Conservation (phyloP, 1,140 invertebrate genomes). For the Penaeus indicus region DNA sequence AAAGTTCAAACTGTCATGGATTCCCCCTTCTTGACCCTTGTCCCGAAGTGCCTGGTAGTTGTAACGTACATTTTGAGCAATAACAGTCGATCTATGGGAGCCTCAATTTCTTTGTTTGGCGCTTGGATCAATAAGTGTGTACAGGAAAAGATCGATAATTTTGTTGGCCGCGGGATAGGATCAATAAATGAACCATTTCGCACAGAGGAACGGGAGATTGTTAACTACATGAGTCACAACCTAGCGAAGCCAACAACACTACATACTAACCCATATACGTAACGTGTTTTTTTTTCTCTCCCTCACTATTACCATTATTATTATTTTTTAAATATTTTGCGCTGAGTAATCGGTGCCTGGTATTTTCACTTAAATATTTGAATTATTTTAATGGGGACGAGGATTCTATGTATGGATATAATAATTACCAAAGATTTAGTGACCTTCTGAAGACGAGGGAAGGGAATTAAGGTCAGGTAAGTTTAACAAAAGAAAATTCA, state of each 20-base stretch:
- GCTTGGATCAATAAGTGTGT: slow-evolving; percentile 15
- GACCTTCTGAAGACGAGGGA: too few species aligned
- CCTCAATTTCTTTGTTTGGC: slow-evolving; percentile 34
- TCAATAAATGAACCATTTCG: slow-evolving; percentile 37
- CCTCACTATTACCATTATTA: too few species aligned
- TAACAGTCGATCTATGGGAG: neutral
- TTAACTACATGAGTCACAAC: slow-evolving; percentile 27
- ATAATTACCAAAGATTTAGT: too few species aligned
- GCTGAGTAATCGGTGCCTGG: too few species aligned
- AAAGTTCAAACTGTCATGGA: slow-evolving; percentile 38
- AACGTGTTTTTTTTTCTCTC: too few species aligned
- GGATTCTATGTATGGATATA: too few species aligned
- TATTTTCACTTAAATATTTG: too few species aligned
- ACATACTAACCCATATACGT: too few species aligned
- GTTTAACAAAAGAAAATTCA: too few species aligned
- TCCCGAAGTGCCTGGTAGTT: neutral
- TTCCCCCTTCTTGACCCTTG: neutral
- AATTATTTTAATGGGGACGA: too few species aligned
- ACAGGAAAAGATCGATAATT: neutral
- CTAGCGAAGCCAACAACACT: neutral
- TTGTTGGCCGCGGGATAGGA: neutral
- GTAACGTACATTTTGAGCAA: neutral
- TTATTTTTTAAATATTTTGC: too few species aligned
- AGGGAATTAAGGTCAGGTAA: too few species aligned
- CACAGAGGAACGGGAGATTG: slow-evolving; percentile 11